Base-by-base conservation (phyloP, 2,797 vertebrate genomes). In the Enteromius afrohamiltoni region DNA sequence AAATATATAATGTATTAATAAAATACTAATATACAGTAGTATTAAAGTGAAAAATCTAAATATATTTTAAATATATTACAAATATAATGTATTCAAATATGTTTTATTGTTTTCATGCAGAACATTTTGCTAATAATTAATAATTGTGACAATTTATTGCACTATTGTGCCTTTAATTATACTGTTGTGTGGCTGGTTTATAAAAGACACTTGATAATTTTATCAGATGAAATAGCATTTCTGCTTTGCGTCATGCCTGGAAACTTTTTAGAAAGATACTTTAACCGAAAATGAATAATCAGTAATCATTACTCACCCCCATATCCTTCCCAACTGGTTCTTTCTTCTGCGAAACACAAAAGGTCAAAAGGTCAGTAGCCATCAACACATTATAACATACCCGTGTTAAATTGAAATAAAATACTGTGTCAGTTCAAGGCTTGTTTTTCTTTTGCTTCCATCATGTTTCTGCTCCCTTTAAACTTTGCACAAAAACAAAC, bases 401-500 rank as follows among this genome's bases (percentile, higher is more conserved):
- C 45, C 29, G 45, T 70, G 42, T 45, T 69, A 45, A 70, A 70
- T 17, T 23, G 14, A 70, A 70, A 51, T 51, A 9, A 49, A 16
- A 31, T 26, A 9, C 40, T 17, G 9, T 69, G 23, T 21, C 19
- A 49, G 13, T 14, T 77, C 5, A 2, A 16, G 29, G 42, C 13
- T 68, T 67, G 14, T 79, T 17, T 68, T 51, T 34, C 17, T 62
- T 23, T 78, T 49, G 45, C n/a, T 67, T 42, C 31, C 11, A 40
- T 23, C 14, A 9, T 47, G 26, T 23, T 51, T n/a, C 31, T 8
- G 7, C 21, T 53, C 34, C 29, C 40, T 37, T 51, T 47, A 80
- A 34, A 31, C 19, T 37, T 21, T 73, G 55, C 40, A 64, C 21
- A 21, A 82, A 64, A 49, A 47, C 17, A 71, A 81, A 34, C 77